Base-by-base conservation (phyloP, 2,888 invertebrate genomes). In the Slavum lentiscoides region DNA sequence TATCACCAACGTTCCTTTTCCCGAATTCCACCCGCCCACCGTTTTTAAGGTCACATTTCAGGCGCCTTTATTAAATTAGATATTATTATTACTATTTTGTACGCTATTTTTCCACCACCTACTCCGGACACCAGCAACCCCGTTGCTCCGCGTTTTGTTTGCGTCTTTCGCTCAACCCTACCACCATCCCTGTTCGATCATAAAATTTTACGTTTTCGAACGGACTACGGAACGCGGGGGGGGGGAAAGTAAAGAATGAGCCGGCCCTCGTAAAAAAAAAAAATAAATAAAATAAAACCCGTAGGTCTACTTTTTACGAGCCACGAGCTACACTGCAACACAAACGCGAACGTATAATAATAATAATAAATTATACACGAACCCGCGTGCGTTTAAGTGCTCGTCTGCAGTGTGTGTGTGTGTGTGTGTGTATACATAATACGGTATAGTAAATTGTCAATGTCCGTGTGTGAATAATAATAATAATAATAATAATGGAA, bases 11-110 rank as follows among this genome's bases (percentile, higher is more conserved):
- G 30, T 30, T 61, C 69, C 55, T 62, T 69, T 43, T 15, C 70
- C 64, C 64, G 58, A 62, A 61, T 53, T 72, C 30, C 30, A 30
- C 30, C 30, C 30, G 30, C 4, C 4, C 30, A 30, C 30, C 30
- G 4, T 30, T 30, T 30, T 30, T 70, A 80, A 80, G 72, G 80
- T 80, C 80, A 72, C 72, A 19, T 19, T 58, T 23, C 70, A 23
- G 80, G 70, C 80, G 80, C 80, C 72, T n/a, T 55, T 80, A 55
- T 30, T 72, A 72, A 72, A 80, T 80, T 70, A 64, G 64, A 80
- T 64, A 72, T 30, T n/a, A n/a, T n/a, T n/a, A n/a, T n/a, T n/a
- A 6, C 7, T 30, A 30, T 30, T 30, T 7, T 30, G 70, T 21
- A 30, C 55, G 62, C 11, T 4, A 4, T 11, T 53, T n/a, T 53